These are phyloP conservation scores for Epizoanthus stellaris DNA, from an alignment of 92 coral and sea anemone genomes.

Conservation along the genomic window DNA sequence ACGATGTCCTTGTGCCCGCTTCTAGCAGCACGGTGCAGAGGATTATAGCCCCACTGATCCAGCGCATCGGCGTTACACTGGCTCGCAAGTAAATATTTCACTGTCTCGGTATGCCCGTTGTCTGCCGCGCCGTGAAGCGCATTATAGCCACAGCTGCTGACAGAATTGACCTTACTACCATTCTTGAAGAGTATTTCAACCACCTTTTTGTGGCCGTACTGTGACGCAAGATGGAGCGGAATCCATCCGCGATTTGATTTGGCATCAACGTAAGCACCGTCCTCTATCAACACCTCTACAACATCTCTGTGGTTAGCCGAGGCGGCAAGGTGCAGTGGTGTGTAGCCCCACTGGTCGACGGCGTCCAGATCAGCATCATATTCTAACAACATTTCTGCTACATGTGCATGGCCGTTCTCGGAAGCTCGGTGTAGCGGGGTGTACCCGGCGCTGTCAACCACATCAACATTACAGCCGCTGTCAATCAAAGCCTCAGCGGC, in stretches of 20 bases:
- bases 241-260: slow-evolving; percentile 39
- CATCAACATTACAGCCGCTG: background rate
- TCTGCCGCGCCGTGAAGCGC: slow-evolving; percentile 47
- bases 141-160: slow-evolving; percentile 37
- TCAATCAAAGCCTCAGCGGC: slow-evolving; percentile 13
- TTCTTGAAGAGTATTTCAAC: slow-evolving; percentile 15
- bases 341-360: slow-evolving; percentile 34
- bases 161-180: slow-evolving; percentile 21
- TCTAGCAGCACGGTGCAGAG: slow-evolving; percentile 41
- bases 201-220: slow-evolving; percentile 39
- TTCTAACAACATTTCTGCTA: slow-evolving; percentile 4
- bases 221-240: slow-evolving; percentile 39
- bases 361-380: slow-evolving; percentile 33
- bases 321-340: slow-evolving; percentile 37
- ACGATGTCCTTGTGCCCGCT: slow-evolving; percentile 28
- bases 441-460: slow-evolving; percentile 32
- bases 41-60: slow-evolving; percentile 34
- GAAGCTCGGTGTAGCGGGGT: slow-evolving; percentile 32
- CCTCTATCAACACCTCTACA: slow-evolving; percentile 13
- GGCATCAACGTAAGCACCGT: slow-evolving; percentile 35
- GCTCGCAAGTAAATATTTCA: slow-evolving; percentile 1
- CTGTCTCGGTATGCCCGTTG: slow-evolving; percentile 37
- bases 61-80: slow-evolving; percentile 16
- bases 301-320: slow-evolving; percentile 9
- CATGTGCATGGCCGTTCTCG: slow-evolving; percentile 29